Conservation (phyloP, 1,140 invertebrate species). For the Sycophaga agraensis region DNA sequence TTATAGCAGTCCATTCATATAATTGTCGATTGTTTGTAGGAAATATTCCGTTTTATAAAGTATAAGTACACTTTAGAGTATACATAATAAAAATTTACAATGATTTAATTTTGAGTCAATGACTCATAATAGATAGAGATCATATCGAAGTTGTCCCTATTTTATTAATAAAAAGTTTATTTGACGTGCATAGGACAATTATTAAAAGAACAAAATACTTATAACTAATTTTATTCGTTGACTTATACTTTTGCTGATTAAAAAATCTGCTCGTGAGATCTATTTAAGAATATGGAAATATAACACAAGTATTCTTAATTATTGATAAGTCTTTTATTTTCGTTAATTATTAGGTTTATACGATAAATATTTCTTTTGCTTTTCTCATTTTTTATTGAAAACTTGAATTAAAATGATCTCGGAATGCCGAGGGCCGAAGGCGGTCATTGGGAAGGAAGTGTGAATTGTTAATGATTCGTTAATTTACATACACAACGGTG, state of each 20-base stretch:
- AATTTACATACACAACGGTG: slow-evolving; percentile 42
- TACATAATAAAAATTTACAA: slow-evolving; percentile 14
- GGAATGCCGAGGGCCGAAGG: slow-evolving; percentile 12
- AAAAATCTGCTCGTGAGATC: no score
- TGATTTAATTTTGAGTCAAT: no score
- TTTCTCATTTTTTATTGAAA: neutral
- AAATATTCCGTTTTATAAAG: slow-evolving; percentile 16
- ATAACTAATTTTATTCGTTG: no score
- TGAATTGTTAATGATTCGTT: slow-evolving; percentile 34
- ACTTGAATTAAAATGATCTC: neutral
- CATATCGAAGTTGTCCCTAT: no score
- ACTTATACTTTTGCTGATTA: no score
- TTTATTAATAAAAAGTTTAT: no score
- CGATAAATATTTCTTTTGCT: neutral
- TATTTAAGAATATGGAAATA: no score
- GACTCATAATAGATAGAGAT: no score
- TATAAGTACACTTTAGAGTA: slow-evolving; percentile 18
- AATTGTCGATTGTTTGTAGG: neutral
- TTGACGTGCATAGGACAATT: no score
- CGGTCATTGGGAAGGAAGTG: neutral
- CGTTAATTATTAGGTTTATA: slow-evolving; percentile 15
- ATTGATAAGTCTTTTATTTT: slow-evolving; percentile 15
- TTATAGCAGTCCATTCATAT: slow-evolving; percentile 1
- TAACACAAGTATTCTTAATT: slow-evolving; percentile 1
- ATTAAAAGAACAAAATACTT: no score